Conservation (phyloP, 1,140 invertebrate genomes). For the Hestina assimilis region DNA sequence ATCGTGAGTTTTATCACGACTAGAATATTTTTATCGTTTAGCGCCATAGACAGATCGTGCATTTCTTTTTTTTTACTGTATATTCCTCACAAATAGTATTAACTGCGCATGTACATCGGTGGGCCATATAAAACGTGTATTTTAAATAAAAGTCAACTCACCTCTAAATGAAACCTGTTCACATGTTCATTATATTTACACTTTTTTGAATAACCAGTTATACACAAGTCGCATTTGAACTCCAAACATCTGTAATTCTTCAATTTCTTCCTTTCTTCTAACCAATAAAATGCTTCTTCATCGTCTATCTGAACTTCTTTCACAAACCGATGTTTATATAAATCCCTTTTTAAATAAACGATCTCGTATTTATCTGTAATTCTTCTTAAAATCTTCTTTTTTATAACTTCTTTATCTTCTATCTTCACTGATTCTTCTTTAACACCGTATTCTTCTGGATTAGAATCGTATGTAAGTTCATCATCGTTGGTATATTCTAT, state of each 20-base stretch:
- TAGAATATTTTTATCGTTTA: too few species aligned
- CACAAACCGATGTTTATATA: background rate
- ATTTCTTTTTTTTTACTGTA: too few species aligned
- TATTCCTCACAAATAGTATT: background rate
- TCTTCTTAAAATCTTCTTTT: too few species aligned
- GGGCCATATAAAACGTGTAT: background rate
- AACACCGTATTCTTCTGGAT: constrained; percentile 6
- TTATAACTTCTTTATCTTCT: background rate
- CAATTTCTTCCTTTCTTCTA: constrained; percentile 3
- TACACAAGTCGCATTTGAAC: constrained; percentile 24
- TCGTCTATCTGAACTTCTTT: constrained; percentile 10
- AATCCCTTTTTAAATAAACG: background rate
- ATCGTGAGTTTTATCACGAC: too few species aligned
- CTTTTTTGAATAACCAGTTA: constrained; percentile 11
- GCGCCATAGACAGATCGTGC: too few species aligned
- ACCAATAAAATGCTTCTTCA: constrained; percentile 9
- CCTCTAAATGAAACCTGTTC: constrained; percentile 11
- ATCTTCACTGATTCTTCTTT: background rate
- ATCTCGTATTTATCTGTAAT: too few species aligned
- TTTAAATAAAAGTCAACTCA: background rate
- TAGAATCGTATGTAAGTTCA: too few species aligned
- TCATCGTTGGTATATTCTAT: too few species aligned
- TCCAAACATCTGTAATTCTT: constrained; percentile 9
- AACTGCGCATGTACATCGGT: background rate
- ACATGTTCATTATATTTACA: constrained; percentile 13